These are phyloP conservation scores for Serranus cabrilla DNA, from an alignment of 2,797 vertebrate species.

Conservation along the genomic window DNA sequence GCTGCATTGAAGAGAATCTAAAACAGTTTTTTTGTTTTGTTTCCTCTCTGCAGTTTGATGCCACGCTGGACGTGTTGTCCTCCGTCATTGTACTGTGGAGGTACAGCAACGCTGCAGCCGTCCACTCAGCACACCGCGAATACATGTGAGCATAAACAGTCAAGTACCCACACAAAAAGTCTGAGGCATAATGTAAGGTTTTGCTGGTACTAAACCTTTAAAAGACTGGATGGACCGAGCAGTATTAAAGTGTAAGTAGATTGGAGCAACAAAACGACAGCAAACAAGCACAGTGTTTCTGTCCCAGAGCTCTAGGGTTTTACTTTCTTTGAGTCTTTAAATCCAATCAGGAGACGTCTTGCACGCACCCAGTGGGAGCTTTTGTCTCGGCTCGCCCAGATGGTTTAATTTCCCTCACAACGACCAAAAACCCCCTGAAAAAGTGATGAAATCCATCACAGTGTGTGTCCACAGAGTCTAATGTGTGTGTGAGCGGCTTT, in stretches of 20 bases:
- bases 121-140: conserved; percentile 96
- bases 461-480: neutral
- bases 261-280: no score
- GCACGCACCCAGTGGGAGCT: neutral
- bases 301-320: no score
- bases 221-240: no score
- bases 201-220: no score
- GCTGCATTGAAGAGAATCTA: neutral
- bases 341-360: neutral
- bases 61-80: conserved; percentile 93
- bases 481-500: conserved; percentile 46
- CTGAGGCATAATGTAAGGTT: accelerated
- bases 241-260: no score
- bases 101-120: conserved; percentile 96
- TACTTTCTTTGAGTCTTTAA: neutral
- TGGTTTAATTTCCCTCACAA: neutral
- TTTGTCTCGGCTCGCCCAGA: neutral
- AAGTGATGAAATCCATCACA: conserved; percentile 14
- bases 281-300: no score
- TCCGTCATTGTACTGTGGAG: conserved; percentile 99
- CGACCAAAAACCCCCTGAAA: neutral
- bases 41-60: conserved; percentile 91
- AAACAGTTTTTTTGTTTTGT: neutral
- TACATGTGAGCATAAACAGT: conserved; percentile 92
- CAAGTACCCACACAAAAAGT: no score